Percentiles rank a stretch among this genome's conserved stretches.
These are phyloP conservation scores for Danio albolineatus DNA, from an alignment of 2,797 vertebrate species.

Conservation along the genomic window DNA sequence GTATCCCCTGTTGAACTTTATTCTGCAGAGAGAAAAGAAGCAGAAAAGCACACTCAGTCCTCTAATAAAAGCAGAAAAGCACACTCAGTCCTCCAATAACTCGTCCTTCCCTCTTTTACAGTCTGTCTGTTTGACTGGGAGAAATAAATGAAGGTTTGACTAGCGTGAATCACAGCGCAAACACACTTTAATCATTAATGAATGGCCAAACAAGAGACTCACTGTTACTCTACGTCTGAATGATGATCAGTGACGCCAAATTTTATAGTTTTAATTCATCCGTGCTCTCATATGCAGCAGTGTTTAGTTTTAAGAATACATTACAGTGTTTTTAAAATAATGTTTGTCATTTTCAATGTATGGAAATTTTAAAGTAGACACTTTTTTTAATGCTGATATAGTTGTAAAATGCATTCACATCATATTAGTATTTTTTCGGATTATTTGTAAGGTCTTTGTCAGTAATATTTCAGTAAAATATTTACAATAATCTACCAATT, in stretches of 20 bases:
- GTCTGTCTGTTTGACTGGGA: not conserved
- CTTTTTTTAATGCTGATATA: too few species aligned
- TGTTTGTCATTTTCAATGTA: too few species aligned
- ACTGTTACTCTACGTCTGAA: not conserved
- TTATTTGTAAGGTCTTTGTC: too few species aligned
- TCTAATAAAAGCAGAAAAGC: too few species aligned
- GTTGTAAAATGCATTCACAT: too few species aligned
- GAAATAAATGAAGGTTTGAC: not conserved
- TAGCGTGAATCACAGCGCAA: not conserved
- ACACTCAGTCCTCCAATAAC: not conserved
- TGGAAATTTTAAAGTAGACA: too few species aligned
- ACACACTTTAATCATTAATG: not conserved
- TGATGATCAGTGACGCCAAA: not conserved
- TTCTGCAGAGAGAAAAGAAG: constrained; percentile 71
- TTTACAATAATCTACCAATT: too few species aligned
- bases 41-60: not conserved
- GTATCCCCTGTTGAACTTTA: constrained; percentile 95
- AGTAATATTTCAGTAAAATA: too few species aligned
- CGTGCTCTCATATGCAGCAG: not conserved
- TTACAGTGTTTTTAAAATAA: too few species aligned
- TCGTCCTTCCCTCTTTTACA: not conserved
- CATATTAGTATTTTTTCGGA: too few species aligned
- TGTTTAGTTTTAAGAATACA: too few species aligned
- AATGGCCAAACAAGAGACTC: too few species aligned
- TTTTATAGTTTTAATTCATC: not conserved